Percentiles rank a stretch among this genome's conserved stretches.
These are phyloP conservation scores for Apotomis turbidana DNA, from an alignment of 2,888 invertebrate genomes.

Conservation along the genomic window DNA sequence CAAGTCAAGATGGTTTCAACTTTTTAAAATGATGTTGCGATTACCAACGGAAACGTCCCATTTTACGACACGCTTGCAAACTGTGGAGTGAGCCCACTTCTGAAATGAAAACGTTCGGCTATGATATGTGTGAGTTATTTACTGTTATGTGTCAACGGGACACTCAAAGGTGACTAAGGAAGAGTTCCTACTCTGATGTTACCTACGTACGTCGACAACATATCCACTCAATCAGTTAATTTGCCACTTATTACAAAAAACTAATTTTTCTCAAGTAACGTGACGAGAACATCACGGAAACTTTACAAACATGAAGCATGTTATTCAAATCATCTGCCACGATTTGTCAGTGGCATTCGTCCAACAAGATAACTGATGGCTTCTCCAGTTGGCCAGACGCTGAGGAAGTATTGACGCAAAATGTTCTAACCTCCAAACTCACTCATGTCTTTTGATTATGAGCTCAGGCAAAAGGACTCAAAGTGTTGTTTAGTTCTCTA, in stretches of 20 bases:
- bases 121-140: too few relatives aligned
- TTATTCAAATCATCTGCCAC: slow-evolving; percentile 23
- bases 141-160: too few relatives aligned
- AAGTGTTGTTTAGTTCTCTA: not conserved
- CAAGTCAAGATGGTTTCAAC: too few relatives aligned
- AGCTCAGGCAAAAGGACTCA: not conserved
- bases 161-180: too few relatives aligned
- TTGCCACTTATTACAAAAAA: not conserved
- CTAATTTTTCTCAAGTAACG: not conserved
- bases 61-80: too few relatives aligned
- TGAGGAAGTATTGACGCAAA: slow-evolving; percentile 17
- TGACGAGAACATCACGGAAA: slow-evolving; percentile 2
- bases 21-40: too few relatives aligned
- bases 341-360: slow-evolving; percentile 32
- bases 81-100: too few relatives aligned
- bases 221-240: too few relatives aligned
- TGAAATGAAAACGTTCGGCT: too few relatives aligned
- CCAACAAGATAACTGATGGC: slow-evolving; percentile 33
- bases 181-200: too few relatives aligned
- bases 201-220: too few relatives aligned
- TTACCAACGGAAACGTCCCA: too few relatives aligned
- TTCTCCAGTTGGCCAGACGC: slow-evolving; percentile 33
- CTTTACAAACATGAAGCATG: slow-evolving; percentile 14
- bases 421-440: not conserved
- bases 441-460: not conserved